Evolutionary conservation across 2,113 vertebrate species (phyloP).

Genomic region (Dasypus novemcinctus): DNA sequence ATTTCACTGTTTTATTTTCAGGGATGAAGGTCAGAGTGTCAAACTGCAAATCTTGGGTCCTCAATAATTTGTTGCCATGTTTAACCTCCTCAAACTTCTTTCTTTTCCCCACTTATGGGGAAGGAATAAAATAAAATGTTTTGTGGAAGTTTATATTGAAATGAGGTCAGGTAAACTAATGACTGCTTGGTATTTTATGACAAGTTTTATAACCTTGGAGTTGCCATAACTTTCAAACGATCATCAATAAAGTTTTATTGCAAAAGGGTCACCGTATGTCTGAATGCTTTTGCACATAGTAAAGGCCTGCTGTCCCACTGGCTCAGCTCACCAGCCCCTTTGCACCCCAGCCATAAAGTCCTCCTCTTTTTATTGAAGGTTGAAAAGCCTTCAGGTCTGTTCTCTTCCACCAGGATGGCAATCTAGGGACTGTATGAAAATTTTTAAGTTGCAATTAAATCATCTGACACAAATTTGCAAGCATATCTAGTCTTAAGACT

Average conservation of each 20-base stretch:
- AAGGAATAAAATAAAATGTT: slow-evolving; percentile 80
- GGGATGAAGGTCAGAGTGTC: slow-evolving; percentile 38
- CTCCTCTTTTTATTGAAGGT: slow-evolving; percentile 67
- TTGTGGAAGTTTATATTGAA: slow-evolving; percentile 82
- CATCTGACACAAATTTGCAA: not conserved
- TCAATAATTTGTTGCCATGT: slow-evolving; percentile 59
- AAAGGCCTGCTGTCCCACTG: slow-evolving; percentile 65
- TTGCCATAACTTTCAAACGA: slow-evolving; percentile 82
- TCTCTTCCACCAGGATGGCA: not conserved
- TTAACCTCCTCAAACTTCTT: slow-evolving; percentile 11
- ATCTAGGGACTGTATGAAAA: not conserved
- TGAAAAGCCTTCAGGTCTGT: slow-evolving; percentile 44
- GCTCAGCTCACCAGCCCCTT: slow-evolving; percentile 62
- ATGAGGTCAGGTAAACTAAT: slow-evolving; percentile 83
- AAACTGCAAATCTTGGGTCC: slow-evolving; percentile 7
- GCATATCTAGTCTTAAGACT: not conserved
- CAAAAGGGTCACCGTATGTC: slow-evolving; percentile 79
- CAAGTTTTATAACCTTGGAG: slow-evolving; percentile 82
- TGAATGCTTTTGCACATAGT: slow-evolving; percentile 79
- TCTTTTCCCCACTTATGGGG: slow-evolving; percentile 63
- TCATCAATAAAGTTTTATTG: slow-evolving; percentile 83
- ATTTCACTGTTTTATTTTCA: slow-evolving; percentile 38
- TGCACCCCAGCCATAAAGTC: slow-evolving; percentile 68
- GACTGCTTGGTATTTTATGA: slow-evolving; percentile 81
- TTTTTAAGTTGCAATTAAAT: slow-evolving; percentile 1